A percentile compares a stretch with the other conserved stretches of the same genome.
phyloP scores from a whole-genome alignment of 2,113 vertebrate genomes.

The Bubo blakistoni region DNA sequence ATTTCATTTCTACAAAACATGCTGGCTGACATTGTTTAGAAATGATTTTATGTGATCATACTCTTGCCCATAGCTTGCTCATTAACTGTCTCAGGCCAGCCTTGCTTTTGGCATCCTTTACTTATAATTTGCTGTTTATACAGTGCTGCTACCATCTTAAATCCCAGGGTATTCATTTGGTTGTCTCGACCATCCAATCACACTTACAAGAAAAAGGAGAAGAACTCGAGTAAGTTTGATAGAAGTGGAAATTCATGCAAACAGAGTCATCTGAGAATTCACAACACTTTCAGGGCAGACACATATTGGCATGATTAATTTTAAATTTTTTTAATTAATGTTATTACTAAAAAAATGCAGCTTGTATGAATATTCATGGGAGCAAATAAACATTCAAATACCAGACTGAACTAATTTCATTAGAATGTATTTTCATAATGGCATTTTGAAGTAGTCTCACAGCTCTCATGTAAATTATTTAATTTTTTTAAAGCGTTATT shows the following conservation, averaged over 20 bases:
- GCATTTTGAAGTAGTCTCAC: constrained; percentile 28
- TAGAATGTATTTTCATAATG: constrained; percentile 37
- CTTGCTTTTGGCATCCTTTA: constrained; percentile 26
- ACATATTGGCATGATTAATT: constrained; percentile 50
- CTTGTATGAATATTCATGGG: constrained; percentile 42
- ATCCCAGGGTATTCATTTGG: not conserved
- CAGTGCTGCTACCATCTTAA: not conserved
- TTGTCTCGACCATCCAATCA: not conserved
- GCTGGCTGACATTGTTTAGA: not conserved
- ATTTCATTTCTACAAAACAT: not conserved
- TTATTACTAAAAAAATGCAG: constrained; percentile 15
- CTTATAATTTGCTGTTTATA: constrained; percentile 32
- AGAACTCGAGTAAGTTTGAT: not conserved
- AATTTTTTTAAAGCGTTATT: constrained; percentile 6
- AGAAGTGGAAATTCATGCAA: constrained; percentile 11
- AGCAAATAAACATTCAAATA: constrained; percentile 42
- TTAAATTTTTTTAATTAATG: not conserved
- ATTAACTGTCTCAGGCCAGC: not conserved
- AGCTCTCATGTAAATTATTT: not conserved
- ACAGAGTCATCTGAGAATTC: constrained; percentile 32
- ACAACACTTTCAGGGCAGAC: constrained; percentile 33
- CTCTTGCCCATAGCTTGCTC: not conserved
- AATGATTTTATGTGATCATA: not conserved
- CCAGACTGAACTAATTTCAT: constrained; percentile 12
- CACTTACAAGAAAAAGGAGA: not conserved